phyloP scores from a whole-genome alignment of 2,113 vertebrate species.

The Antennarius striatus region DNA sequence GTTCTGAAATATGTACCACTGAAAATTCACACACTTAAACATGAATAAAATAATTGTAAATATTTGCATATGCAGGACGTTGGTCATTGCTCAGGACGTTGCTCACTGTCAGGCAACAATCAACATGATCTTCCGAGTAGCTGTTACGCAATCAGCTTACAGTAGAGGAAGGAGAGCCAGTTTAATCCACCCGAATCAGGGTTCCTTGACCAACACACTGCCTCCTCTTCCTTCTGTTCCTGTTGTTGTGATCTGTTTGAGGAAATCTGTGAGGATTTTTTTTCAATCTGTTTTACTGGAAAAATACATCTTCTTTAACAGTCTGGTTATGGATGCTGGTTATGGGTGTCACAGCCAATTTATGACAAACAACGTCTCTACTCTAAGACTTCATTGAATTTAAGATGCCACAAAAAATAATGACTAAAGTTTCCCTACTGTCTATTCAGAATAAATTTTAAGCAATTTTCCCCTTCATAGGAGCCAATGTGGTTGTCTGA shows the following conservation, averaged over 20 bases:
- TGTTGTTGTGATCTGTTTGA: slow-evolving; percentile 4
- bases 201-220: not conserved
- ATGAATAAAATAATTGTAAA: not conserved
- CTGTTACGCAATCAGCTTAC: slow-evolving; percentile 36
- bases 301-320: too few species aligned
- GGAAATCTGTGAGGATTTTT: not conserved
- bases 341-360: too few species aligned
- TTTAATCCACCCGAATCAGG: slow-evolving; percentile 26
- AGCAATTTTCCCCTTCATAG: not conserved
- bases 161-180: slow-evolving; percentile 22
- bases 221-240: not conserved
- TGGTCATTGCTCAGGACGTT: not conserved
- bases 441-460: too few species aligned
- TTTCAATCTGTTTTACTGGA: not conserved
- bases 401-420: too few species aligned
- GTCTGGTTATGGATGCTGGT: too few species aligned
- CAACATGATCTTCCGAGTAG: slow-evolving; percentile 20
- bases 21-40: not conserved
- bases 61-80: not conserved
- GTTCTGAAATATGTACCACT: not conserved
- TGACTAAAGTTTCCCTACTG: too few species aligned
- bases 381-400: too few species aligned
- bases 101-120: not conserved
- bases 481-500: slow-evolving; percentile 2
- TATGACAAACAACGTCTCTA: too few species aligned